These are phyloP conservation scores for Cichlasoma orientale DNA, from an alignment of 2,797 vertebrate genomes.

Conservation along the genomic window DNA sequence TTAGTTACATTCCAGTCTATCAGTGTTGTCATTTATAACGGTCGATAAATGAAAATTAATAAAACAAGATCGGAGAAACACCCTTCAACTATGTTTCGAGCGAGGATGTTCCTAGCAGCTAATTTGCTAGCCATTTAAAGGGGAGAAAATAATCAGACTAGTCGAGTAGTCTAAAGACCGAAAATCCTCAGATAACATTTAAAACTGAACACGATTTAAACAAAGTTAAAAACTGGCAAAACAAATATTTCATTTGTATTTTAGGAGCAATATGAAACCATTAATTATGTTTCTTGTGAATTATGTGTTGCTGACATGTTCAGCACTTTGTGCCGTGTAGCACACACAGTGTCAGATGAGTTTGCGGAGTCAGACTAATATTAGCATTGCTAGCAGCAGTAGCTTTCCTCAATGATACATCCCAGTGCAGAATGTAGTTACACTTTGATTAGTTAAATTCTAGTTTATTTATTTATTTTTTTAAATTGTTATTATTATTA, in stretches of 20 bases:
- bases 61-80: background rate
- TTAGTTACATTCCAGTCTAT: no score
- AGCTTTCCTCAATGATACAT: background rate
- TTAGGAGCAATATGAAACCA: no score
- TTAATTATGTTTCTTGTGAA: background rate
- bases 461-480: background rate
- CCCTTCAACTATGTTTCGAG: background rate
- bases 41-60: background rate
- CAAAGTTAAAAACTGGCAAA: no score
- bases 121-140: background rate
- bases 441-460: background rate
- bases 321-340: background rate
- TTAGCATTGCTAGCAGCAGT: background rate
- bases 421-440: background rate
- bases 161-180: background rate
- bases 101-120: background rate
- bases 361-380: background rate
- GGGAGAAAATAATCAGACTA: background rate
- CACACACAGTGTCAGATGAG: background rate
- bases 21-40: background rate
- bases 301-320: background rate
- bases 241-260: no score
- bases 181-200: background rate
- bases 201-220: background rate
- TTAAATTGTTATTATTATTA: background rate